Evolutionary conservation across 2,888 invertebrate genomes (phyloP), one percentile per base, ranked within the genome.

Genomic region (Agonopterix subpropinquella): DNA sequence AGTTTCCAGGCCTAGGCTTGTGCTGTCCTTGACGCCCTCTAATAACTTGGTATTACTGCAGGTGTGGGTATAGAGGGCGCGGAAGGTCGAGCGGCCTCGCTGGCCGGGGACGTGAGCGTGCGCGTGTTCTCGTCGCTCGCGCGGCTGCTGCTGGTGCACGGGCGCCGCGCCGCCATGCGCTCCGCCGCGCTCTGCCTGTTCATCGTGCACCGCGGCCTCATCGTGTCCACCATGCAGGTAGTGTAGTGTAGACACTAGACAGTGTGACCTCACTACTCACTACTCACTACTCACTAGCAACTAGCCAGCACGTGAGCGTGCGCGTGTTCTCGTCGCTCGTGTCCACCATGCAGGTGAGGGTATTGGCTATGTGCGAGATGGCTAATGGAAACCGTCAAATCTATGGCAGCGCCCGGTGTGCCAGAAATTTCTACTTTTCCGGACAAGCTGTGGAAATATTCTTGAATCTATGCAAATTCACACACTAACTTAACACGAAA

Each of bases 151-250:
- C 82, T 99, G 53, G 96, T 98, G 11, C 98, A 98, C 76, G 98
- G 98, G 0, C 91, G 98, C 47, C 92, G 98, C 66, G 94, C 97
- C 52, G 96, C 96, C 75, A 97, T 98, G 89, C 91, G 99, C 48
- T 98, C 98, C 0, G 98, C 99, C n/a, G 95, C 98, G 3, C 91
- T 99, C 11, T 96, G 97, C 59, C 98, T 99, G 79, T 99, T 99
- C 84, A 98, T 99, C 49, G 99, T 99, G 73, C 99, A 99, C 80
- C 92, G 98, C 48, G 99, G 99, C 42, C 91, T 99, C 53, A 98
- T 99, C 65, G 99, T 99, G 53, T 98, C 99, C 45, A 98, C 98
- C 10, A 98, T 99, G 95, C 93, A 93, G 87, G 88, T 84, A 28
- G 28, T 28, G 28, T 28, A 28, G 28, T 28, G 5, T 7, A 28